Evolutionary conservation across 2,797 vertebrate species (phyloP), one percentile per base, ranked within the genome.

Genomic region (Sebastiscus albofasciatus): DNA sequence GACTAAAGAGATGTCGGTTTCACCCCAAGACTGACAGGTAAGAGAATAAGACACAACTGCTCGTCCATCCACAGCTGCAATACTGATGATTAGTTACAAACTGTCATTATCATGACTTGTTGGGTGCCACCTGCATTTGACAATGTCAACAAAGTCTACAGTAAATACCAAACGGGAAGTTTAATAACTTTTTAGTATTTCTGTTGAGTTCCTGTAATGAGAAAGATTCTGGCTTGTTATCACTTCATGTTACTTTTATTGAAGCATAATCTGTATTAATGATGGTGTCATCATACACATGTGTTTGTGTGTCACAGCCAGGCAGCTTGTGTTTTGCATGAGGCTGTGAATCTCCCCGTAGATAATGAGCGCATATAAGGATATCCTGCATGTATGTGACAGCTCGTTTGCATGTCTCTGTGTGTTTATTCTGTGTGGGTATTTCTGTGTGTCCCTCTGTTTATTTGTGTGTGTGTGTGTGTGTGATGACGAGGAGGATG

Each of bases 341-440:
- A 59, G 34, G 33, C 11, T 24, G 33, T 52, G 20, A 81, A 27
- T 65, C 36, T 49, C 34, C n/a, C 67, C 66, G 59, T 14, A n/a
- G 66, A 62, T 83, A 83, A 82, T 66, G 9, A 68, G 42, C n/a
- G 1, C 67, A 8, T 18, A 33, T 60, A 52, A 42, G 18, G 75
- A 72, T 65, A 75, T 59, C 39, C 22, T 58, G 29, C 26, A 64
- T 42, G 18, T 58, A 46, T 62, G 18, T 49, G 59, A 80, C 77
- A 80, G 75, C 60, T 72, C 42, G 33, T 79, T 74, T 81, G 20
- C 24, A 54, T 27, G 46, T 27, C 33, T 46, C 16, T 69, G 69
- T 81, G 46, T 75, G 8, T 72, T 13, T 22, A 8, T 13, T 58
- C 14, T 56, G 27, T 34, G 36, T 59, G 31, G 14, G 36, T 27